Conservation (phyloP, 2,797 vertebrate species). For the Acropternis orthonyx region DNA sequence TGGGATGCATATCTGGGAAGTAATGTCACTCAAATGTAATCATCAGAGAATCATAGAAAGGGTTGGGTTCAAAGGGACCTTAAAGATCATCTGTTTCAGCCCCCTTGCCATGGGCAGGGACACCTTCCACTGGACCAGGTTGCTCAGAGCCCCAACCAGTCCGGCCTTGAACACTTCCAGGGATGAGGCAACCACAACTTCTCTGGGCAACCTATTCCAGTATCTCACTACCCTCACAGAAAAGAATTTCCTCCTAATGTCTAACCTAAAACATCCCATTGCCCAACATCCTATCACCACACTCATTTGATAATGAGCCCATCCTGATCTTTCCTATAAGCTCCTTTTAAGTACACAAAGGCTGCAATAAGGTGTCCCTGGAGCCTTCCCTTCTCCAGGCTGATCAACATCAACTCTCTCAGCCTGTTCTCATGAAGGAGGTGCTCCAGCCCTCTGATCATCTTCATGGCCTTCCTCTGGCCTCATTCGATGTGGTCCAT, state of each 20-base stretch:
- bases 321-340: background rate
- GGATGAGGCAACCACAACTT: background rate
- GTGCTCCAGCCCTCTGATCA: background rate
- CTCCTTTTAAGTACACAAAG: background rate
- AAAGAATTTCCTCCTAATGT: background rate
- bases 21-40: background rate
- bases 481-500: background rate
- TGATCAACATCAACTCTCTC: background rate
- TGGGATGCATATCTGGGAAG: background rate
- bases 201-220: background rate
- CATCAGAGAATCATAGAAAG: background rate
- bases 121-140: background rate
- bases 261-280: background rate
- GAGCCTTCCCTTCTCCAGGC: background rate
- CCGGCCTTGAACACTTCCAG: background rate
- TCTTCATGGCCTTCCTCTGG: background rate
- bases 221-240: background rate
- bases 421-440: background rate
- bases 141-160: background rate
- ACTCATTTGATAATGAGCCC: background rate
- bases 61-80: background rate
- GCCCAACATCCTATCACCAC: fast-evolving
- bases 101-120: fast-evolving
- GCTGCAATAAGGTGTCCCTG: background rate
- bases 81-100: background rate